Evolutionary conservation across 2,888 invertebrate genomes (phyloP).

Genomic region (Drosophila meridionalis): DNA sequence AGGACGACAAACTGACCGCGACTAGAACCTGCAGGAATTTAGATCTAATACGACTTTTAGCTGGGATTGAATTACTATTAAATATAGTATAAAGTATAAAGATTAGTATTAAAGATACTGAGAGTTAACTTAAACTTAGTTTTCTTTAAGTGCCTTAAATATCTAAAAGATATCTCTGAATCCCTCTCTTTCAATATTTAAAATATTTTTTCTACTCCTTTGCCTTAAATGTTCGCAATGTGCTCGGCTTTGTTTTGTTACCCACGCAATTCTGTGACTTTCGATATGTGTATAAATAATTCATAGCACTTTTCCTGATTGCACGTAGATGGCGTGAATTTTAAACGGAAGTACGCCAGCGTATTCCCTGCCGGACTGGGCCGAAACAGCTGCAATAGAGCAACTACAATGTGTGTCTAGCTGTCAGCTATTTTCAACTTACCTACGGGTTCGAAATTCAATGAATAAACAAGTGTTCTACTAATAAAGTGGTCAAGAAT

Average conservation of each 20-base stretch:
- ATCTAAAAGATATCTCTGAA: neutral
- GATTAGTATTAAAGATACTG: too few relatives aligned
- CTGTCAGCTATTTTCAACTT: constrained; percentile 24
- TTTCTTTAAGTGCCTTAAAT: neutral
- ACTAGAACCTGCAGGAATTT: neutral
- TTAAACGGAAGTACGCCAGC: constrained; percentile 63
- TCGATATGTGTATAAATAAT: constrained; percentile 67
- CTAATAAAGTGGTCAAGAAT: constrained; percentile 63
- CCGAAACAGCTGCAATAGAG: constrained; percentile 7
- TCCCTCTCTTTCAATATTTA: constrained; percentile 21
- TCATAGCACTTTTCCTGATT: constrained; percentile 75
- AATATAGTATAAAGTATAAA: too few relatives aligned
- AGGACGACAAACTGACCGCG: neutral
- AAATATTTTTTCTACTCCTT: constrained; percentile 28
- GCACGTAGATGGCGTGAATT: constrained; percentile 78
- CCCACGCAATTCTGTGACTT: constrained; percentile 23
- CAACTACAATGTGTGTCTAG: constrained; percentile 44
- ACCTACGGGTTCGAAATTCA: constrained; percentile 46
- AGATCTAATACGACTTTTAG: neutral
- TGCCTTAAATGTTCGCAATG: constrained; percentile 7
- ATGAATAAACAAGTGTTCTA: constrained; percentile 70
- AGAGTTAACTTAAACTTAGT: neutral
- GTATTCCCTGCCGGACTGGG: constrained; percentile 13
- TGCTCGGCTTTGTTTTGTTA: constrained; percentile 40
- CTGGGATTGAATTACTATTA: too few relatives aligned